A percentile compares a stretch with the other conserved stretches of the same genome.
Conservation (phyloP, 2,113 vertebrate species). For the Varanus komodoensis region DNA sequence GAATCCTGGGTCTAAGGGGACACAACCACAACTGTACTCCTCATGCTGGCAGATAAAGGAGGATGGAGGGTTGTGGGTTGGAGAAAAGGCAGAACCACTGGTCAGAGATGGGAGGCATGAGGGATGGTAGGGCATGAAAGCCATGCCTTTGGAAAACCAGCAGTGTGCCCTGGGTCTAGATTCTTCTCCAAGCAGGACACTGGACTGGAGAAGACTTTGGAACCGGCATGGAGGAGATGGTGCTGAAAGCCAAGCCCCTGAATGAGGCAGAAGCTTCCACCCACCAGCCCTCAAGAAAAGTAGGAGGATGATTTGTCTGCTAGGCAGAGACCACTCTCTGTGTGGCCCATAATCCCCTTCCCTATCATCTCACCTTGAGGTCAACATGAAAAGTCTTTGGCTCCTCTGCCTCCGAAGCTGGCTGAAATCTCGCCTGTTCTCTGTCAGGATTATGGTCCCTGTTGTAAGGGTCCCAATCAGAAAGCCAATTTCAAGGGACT, state of each 20-base stretch:
- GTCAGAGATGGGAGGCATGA: neutral
- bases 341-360: neutral
- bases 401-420: neutral
- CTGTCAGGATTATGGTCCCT: neutral
- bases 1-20: no score
- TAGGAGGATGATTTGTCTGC: neutral
- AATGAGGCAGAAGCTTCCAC: neutral
- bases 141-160: neutral
- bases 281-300: neutral
- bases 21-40: no score
- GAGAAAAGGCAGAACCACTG: neutral
- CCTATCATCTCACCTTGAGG: neutral
- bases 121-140: neutral
- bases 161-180: neutral
- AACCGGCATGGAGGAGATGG: neutral
- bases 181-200: neutral
- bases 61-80: neutral
- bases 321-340: neutral
- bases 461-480: neutral
- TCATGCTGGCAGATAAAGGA: neutral
- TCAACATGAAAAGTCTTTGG: neutral
- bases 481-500: rapidly evolving
- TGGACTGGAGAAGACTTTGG: no score
- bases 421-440: neutral
- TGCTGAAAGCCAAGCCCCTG: neutral